Conservation (phyloP, 1,140 invertebrate species). For the Luehdorfia chinensis region DNA sequence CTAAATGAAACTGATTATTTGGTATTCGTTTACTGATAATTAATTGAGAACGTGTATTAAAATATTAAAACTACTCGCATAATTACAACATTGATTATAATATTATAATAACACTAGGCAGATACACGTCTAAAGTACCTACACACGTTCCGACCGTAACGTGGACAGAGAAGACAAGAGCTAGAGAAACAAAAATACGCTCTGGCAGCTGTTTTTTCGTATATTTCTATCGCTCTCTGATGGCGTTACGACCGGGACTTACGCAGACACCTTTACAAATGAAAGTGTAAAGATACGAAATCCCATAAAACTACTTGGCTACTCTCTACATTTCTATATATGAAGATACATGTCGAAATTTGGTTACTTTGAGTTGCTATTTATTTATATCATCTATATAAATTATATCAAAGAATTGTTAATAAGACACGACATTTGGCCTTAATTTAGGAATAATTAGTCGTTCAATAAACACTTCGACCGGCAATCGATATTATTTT, state of each 20-base stretch:
- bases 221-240: too few species aligned
- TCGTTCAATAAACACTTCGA: not conserved
- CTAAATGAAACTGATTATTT: conserved; percentile 13
- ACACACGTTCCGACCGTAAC: too few species aligned
- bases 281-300: too few species aligned
- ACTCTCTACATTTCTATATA: not conserved
- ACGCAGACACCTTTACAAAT: too few species aligned
- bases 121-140: too few species aligned
- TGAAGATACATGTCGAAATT: conserved; percentile 1
- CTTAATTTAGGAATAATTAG: conserved; percentile 12
- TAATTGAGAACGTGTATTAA: conserved; percentile 7
- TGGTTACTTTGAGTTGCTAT: conserved; percentile 9
- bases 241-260: too few species aligned
- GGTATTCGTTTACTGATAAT: conserved; percentile 4
- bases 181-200: too few species aligned
- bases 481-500: too few species aligned
- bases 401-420: not conserved
- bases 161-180: too few species aligned
- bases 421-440: conserved; percentile 12
- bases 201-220: too few species aligned
- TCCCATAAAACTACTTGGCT: conserved; percentile 1
- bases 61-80: conserved; percentile 1
- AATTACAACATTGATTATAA: conserved; percentile 5
- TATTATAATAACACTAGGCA: not conserved
- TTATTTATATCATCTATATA: not conserved